Percentiles rank a stretch among this genome's conserved stretches.
Evolutionary conservation across 2,797 vertebrate species (phyloP).

Genomic region (Falco biarmicus): DNA sequence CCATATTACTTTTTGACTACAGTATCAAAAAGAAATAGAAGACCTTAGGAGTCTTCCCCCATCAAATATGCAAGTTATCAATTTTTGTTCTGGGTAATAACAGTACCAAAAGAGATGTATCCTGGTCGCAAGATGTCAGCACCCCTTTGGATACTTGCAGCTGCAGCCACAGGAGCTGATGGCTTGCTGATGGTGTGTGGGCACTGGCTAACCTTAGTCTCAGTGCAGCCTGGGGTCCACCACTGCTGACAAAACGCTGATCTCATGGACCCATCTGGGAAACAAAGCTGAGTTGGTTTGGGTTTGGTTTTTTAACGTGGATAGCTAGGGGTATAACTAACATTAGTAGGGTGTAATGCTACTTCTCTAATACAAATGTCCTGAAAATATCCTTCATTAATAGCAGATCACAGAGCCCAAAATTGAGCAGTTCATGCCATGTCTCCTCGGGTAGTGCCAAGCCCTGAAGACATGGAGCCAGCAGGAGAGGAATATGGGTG

Average conservation of each 20-base stretch:
- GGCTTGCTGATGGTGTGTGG: background rate
- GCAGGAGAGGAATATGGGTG: background rate
- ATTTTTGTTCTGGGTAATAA: background rate
- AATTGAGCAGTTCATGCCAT: background rate
- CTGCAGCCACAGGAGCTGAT: background rate
- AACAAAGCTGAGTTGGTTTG: background rate
- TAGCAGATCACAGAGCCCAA: background rate
- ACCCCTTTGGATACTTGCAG: background rate
- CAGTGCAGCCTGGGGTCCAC: background rate
- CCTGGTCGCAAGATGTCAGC: background rate
- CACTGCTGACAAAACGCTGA: background rate
- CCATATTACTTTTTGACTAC: conserved; percentile 28
- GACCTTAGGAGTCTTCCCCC: background rate
- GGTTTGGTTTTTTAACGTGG: background rate
- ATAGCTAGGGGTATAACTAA: background rate
- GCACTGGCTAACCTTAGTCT: background rate
- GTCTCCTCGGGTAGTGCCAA: background rate
- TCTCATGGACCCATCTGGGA: background rate
- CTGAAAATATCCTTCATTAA: background rate
- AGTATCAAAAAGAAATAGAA: conserved; percentile 38
- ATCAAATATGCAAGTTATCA: conserved; percentile 16
- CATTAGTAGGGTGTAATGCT: background rate
- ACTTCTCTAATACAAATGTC: background rate
- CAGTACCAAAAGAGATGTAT: background rate
- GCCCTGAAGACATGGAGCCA: background rate